A percentile compares a stretch with the other conserved stretches of the same genome.
Evolutionary conservation across 2,797 vertebrate species (phyloP).

Genomic region (Macropodus opercularis): DNA sequence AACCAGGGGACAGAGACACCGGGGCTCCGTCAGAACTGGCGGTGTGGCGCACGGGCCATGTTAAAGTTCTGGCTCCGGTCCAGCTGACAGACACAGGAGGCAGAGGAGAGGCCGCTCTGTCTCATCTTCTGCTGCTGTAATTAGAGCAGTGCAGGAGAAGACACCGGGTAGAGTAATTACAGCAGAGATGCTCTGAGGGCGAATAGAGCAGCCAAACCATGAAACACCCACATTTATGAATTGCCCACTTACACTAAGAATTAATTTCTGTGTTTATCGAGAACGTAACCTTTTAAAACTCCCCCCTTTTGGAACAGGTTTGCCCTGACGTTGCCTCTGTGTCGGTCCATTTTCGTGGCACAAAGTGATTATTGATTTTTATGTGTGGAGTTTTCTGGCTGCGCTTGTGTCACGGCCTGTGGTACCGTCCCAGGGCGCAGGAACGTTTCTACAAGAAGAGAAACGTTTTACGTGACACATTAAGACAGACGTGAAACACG

Average conservation of each 20-base stretch:
- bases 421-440: neutral
- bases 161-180: slow-evolving; percentile 21
- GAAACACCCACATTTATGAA: slow-evolving; percentile 5
- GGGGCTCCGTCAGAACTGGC: slow-evolving; percentile 20
- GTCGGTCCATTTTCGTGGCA: neutral
- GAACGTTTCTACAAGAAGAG: slow-evolving; percentile 10
- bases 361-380: slow-evolving; percentile 29
- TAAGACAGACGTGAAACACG: slow-evolving; percentile 5
- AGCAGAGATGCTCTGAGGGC: slow-evolving; percentile 14
- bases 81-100: slow-evolving; percentile 17
- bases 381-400: slow-evolving; percentile 1
- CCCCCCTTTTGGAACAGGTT: neutral
- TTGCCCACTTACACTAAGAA: neutral
- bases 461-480: slow-evolving; percentile 30
- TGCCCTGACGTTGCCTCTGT: slow-evolving; percentile 2
- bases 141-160: slow-evolving; percentile 14
- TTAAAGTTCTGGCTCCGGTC: slow-evolving; percentile 28
- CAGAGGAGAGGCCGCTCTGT: slow-evolving; percentile 17
- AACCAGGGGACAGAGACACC: slow-evolving; percentile 65
- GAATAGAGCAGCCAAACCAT: slow-evolving; percentile 5
- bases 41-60: slow-evolving; percentile 46
- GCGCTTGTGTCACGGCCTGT: neutral
- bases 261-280: slow-evolving; percentile 1
- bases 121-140: slow-evolving; percentile 15
- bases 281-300: slow-evolving; percentile 16